A percentile compares a stretch with the other conserved stretches of the same genome.
phyloP scores from a whole-genome alignment of 2,797 vertebrate species.

The Oryzias dopingdopingensis region DNA sequence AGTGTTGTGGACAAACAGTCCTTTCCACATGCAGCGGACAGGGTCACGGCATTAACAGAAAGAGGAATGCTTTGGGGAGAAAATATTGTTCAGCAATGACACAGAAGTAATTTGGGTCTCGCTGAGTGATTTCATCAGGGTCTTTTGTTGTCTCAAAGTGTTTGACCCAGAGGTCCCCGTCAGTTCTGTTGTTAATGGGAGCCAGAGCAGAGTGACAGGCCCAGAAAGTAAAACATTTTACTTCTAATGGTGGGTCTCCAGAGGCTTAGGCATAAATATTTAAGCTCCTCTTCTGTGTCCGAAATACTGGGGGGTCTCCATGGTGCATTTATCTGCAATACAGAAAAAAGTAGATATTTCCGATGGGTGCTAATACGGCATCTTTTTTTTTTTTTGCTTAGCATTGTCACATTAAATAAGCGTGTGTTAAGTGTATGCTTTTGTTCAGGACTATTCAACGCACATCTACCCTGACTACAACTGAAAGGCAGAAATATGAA shows the following conservation, averaged over 20 bases:
- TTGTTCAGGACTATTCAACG: conserved; percentile 2
- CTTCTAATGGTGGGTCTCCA: conserved; percentile 82
- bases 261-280: conserved; percentile 86
- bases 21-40: conserved; percentile 76
- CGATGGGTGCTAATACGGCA: conserved; percentile 48
- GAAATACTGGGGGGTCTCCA: conserved; percentile 83
- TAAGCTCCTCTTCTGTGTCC: conserved; percentile 80
- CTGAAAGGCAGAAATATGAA: conserved; percentile 25
- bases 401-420: conserved; percentile 29
- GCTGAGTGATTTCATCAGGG: conserved; percentile 81
- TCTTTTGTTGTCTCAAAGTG: conserved; percentile 83
- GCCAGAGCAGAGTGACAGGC: conserved; percentile 81
- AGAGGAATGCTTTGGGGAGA: conserved; percentile 80
- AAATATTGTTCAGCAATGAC: conserved; percentile 87
- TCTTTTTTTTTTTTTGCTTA: conserved; percentile 21
- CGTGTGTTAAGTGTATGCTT: conserved; percentile 36
- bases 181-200: conserved; percentile 81
- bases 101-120: conserved; percentile 88
- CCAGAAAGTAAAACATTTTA: conserved; percentile 86
- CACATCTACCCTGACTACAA: not conserved
- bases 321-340: conserved; percentile 80
- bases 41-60: conserved; percentile 80
- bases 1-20: conserved; percentile 82
- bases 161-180: conserved; percentile 86
- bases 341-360: conserved; percentile 76